Evolutionary conservation across 2,797 vertebrate genomes (phyloP).

Genomic region (Xiphophorus birchmanni): DNA sequence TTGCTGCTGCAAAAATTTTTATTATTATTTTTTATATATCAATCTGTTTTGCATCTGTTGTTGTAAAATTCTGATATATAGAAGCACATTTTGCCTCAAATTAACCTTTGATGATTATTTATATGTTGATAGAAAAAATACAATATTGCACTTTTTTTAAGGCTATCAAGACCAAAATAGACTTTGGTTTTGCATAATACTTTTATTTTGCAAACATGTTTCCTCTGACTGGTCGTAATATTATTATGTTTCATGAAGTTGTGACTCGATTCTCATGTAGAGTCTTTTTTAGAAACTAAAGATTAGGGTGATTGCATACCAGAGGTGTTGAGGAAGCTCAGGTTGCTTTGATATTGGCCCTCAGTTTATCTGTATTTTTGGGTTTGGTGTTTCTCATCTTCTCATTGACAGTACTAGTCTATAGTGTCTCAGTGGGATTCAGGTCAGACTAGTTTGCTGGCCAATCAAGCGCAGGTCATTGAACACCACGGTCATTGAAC

Average conservation of each 20-base stretch:
- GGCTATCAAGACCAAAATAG: too few species aligned
- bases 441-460: background rate
- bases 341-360: background rate
- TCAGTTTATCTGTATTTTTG: background rate
- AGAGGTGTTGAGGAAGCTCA: background rate
- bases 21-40: background rate
- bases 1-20: slow-evolving; percentile 1
- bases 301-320: background rate
- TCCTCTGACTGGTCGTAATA: background rate
- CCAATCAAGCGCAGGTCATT: background rate
- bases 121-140: slow-evolving; percentile 45
- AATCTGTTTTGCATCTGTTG: background rate
- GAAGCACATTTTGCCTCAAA: slow-evolving; percentile 2
- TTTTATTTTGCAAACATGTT: background rate
- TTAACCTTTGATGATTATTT: slow-evolving; percentile 11
- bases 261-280: background rate
- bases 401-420: background rate
- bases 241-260: background rate
- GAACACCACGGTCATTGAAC: background rate
- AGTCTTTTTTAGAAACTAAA: background rate
- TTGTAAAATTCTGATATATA: slow-evolving; percentile 2
- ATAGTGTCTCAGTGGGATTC: background rate
- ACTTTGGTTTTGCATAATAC: background rate
- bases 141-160: slow-evolving; percentile 6
- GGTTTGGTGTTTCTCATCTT: background rate